These are phyloP conservation scores for Eudasyphora cyanicolor DNA, from an alignment of 2,888 invertebrate species.

Conservation along the genomic window DNA sequence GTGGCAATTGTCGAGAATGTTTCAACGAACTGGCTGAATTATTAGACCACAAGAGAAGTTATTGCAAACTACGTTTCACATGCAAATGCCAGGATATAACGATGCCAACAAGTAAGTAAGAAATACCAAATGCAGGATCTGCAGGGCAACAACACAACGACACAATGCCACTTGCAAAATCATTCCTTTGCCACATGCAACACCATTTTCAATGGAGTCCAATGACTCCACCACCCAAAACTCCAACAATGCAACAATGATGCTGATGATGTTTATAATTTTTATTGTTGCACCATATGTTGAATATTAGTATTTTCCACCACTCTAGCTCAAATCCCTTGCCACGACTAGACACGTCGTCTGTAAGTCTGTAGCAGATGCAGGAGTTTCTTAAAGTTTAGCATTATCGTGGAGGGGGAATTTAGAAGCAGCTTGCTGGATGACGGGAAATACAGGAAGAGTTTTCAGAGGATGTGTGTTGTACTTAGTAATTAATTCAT, in stretches of 20 bases:
- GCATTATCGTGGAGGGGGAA: neutral
- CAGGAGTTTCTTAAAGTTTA: constrained; percentile 43
- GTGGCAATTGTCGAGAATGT: constrained; percentile 88
- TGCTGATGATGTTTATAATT: constrained; percentile 44
- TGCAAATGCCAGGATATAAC: constrained; percentile 84
- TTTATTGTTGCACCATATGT: constrained; percentile 50
- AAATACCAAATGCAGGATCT: neutral
- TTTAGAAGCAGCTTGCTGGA: neutral
- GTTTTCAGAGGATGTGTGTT: constrained; percentile 60
- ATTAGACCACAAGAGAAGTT: constrained; percentile 87
- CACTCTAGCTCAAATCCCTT: neutral
- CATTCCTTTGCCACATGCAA: neutral
- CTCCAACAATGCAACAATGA: constrained; percentile 9
- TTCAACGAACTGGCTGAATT: constrained; percentile 87
- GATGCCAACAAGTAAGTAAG: constrained; percentile 80
- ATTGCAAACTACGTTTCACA: constrained; percentile 87
- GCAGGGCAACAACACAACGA: neutral
- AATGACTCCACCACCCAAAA: no score
- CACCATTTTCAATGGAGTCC: no score
- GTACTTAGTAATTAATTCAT: constrained; percentile 77
- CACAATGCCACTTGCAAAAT: neutral
- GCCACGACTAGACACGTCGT: neutral
- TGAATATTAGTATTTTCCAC: neutral
- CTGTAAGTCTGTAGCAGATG: neutral
- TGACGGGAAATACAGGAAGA: neutral